A percentile compares a stretch with the other conserved stretches of the same genome.
Evolutionary conservation across 2,797 vertebrate species (phyloP).

Genomic region (Pseudochirops cupreus): DNA sequence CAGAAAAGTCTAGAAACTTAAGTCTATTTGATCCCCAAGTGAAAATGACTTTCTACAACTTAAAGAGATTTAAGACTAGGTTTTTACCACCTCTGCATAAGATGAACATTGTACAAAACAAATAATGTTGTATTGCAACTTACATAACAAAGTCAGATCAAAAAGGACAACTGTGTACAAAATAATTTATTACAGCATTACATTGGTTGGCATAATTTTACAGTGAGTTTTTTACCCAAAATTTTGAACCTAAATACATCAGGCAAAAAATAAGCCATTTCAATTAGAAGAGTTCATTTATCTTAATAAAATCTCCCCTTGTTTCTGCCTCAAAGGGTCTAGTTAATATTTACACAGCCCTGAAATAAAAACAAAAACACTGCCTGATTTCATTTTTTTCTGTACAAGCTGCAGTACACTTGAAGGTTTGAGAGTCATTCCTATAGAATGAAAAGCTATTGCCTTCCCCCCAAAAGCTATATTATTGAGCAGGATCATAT

Average conservation of each 20-base stretch:
- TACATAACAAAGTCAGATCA: conserved; percentile 61
- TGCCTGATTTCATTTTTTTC: conserved; percentile 76
- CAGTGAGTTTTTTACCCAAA: conserved; percentile 82
- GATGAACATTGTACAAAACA: conserved; percentile 23
- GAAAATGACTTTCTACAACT: conserved; percentile 27
- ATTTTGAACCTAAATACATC: conserved; percentile 81
- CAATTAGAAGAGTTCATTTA: conserved; percentile 80
- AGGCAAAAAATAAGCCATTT: conserved; percentile 79
- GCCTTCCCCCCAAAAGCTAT: conserved; percentile 6
- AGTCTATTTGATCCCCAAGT: neutral
- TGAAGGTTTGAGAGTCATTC: conserved; percentile 79
- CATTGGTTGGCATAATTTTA: conserved; percentile 85
- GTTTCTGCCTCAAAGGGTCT: conserved; percentile 78
- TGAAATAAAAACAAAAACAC: conserved; percentile 81
- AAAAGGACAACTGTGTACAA: conserved; percentile 84
- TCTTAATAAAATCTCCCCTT: conserved; percentile 84
- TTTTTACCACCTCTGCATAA: conserved; percentile 35
- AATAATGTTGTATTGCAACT: conserved; percentile 41
- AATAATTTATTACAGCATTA: conserved; percentile 90
- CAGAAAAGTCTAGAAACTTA: neutral
- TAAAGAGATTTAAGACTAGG: conserved; percentile 25
- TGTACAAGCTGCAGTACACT: conserved; percentile 82
- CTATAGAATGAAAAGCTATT: conserved; percentile 78
- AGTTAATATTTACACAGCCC: conserved; percentile 84
- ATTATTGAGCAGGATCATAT: conserved; percentile 72